phyloP scores from a whole-genome alignment of 2,797 vertebrate species.

The Pipistrellus nathusii region DNA sequence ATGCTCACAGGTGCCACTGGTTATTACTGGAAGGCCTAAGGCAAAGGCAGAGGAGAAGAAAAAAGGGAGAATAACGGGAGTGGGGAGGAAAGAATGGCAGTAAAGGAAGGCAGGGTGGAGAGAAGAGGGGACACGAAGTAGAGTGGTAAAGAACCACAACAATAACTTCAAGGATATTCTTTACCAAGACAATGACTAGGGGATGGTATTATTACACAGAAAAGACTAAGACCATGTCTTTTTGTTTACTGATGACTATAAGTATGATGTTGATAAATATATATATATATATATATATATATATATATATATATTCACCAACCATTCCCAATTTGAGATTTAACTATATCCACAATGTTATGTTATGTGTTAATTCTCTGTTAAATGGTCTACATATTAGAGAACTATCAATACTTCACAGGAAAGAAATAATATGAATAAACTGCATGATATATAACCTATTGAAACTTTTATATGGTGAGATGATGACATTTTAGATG shows the following conservation, averaged over 20 bases:
- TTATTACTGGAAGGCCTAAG: conserved; percentile 70
- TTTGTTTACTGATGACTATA: conserved; percentile 30
- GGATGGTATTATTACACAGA: background rate
- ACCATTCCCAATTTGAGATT: background rate
- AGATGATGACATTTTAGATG: conserved; percentile 34
- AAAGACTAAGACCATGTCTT: background rate
- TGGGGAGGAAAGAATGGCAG: conserved; percentile 55
- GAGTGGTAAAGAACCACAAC: conserved; percentile 39
- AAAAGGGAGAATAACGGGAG: conserved; percentile 64
- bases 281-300: background rate
- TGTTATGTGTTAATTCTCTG: background rate
- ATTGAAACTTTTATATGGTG: background rate
- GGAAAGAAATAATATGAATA: conserved; percentile 51
- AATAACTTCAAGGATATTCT: conserved; percentile 44
- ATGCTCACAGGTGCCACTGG: conserved; percentile 62
- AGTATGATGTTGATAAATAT: background rate
- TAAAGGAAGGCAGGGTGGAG: conserved; percentile 52
- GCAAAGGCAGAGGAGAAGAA: conserved; percentile 74
- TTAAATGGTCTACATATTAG: background rate
- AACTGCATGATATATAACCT: background rate
- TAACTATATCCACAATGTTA: background rate
- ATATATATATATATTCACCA: background rate
- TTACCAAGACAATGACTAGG: background rate
- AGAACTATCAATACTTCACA: conserved; percentile 22
- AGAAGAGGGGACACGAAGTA: conserved; percentile 40